These are phyloP conservation scores for Epizoanthus ramosus DNA, from an alignment of 92 coral and sea anemone species.

Conservation along the genomic window DNA sequence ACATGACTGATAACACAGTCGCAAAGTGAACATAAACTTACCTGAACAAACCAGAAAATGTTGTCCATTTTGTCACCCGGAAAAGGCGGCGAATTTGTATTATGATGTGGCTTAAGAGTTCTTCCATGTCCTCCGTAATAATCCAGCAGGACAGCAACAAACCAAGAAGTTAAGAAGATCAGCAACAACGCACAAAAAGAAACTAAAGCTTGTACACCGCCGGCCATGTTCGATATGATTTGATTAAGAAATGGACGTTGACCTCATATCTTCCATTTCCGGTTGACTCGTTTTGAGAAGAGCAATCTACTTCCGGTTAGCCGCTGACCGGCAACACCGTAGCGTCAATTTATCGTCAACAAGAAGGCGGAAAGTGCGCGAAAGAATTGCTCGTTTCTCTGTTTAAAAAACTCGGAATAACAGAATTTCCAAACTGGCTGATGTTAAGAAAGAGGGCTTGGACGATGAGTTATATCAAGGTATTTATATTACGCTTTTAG, in stretches of 20 bases:
- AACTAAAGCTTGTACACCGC: constrained; percentile 55
- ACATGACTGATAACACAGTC: constrained; percentile 27
- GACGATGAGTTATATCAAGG: too few relatives aligned
- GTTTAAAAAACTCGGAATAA: too few relatives aligned
- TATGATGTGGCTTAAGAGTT: constrained; percentile 62
- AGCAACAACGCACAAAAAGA: constrained; percentile 67
- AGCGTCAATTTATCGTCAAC: not conserved
- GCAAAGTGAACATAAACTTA: constrained; percentile 18
- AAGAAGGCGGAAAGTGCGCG: not conserved
- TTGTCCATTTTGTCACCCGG: constrained; percentile 85
- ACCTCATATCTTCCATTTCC: not conserved
- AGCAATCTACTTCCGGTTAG: not conserved
- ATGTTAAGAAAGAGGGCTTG: too few relatives aligned
- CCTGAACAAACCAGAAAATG: constrained; percentile 96
- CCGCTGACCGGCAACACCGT: constrained; percentile 15
- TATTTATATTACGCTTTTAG: too few relatives aligned
- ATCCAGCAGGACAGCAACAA: constrained; percentile 78
- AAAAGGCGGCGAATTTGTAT: constrained; percentile 75
- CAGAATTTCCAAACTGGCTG: too few relatives aligned
- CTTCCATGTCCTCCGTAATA: constrained; percentile 87
- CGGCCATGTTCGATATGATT: constrained; percentile 61
- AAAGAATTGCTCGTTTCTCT: not conserved
- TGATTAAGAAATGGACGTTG: not conserved
- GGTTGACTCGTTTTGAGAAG: constrained; percentile 19
- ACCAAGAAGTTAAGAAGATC: constrained; percentile 81